Conservation (phyloP, 1,140 invertebrate genomes). For the Ganaspis sp. region DNA sequence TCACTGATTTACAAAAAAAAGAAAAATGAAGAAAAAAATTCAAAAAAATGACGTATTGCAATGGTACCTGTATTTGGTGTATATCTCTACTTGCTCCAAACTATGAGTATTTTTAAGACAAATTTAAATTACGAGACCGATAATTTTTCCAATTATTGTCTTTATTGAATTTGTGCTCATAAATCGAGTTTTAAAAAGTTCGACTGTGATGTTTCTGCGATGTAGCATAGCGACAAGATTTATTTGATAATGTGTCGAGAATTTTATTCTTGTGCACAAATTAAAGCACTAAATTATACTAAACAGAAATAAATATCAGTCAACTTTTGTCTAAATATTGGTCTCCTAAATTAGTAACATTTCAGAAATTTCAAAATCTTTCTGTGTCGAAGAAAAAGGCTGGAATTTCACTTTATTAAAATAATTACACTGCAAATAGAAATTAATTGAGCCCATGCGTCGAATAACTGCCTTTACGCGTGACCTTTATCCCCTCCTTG, state of each 20-base stretch:
- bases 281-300: not conserved
- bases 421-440: no score
- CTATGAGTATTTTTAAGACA: constrained; percentile 64
- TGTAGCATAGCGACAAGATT: constrained; percentile 7
- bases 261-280: constrained; percentile 47
- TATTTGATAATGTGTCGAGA: constrained; percentile 32
- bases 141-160: not conserved
- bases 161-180: not conserved
- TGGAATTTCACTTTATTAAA: no score
- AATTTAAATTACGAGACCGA: constrained; percentile 40
- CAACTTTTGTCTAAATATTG: no score
- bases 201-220: constrained; percentile 24
- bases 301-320: no score
- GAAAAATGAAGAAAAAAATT: no score
- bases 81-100: constrained; percentile 66
- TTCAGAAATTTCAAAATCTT: no score
- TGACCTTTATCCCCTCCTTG: no score
- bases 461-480: no score
- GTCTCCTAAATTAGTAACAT: no score
- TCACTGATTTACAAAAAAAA: constrained; percentile 56
- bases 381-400: no score
- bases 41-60: constrained; percentile 38
- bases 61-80: constrained; percentile 68
- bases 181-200: not conserved
- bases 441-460: no score